phyloP scores from a whole-genome alignment of 2,888 invertebrate genomes.

The Deilephila elpenor region DNA sequence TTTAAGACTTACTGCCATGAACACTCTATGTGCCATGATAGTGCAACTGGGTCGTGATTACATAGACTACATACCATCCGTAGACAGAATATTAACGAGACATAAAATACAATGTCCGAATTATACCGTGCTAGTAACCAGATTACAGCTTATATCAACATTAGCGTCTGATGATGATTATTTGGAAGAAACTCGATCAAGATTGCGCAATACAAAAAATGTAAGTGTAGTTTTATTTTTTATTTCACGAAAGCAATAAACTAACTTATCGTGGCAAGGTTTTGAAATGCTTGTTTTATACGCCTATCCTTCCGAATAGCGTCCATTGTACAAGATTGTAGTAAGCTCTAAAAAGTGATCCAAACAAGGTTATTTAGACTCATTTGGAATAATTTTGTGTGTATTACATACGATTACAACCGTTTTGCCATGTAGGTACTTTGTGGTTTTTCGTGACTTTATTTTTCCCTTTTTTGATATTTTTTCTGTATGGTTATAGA shows the following conservation, averaged over 20 bases:
- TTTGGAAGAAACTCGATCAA: slow-evolving; percentile 86
- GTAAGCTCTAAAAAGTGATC: too few species aligned
- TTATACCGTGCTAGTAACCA: slow-evolving; percentile 92
- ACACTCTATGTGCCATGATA: slow-evolving; percentile 94
- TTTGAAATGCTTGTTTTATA: neutral
- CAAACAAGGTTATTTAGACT: too few species aligned
- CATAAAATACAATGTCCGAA: slow-evolving; percentile 91
- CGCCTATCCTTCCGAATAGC: too few species aligned
- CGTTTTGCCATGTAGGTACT: neutral
- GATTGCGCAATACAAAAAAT: slow-evolving; percentile 88
- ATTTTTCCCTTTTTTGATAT: neutral
- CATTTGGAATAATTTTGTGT: too few species aligned
- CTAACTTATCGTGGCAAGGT: too few species aligned
- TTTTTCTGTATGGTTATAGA: slow-evolving; percentile 49
- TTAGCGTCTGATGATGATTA: slow-evolving; percentile 91
- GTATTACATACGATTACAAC: neutral
- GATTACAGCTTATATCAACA: slow-evolving; percentile 90
- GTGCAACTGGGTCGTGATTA: slow-evolving; percentile 96
- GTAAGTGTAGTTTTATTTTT: slow-evolving; percentile 48
- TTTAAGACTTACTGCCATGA: slow-evolving; percentile 92
- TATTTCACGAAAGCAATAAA: too few species aligned
- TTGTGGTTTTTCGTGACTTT: neutral
- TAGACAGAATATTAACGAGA: slow-evolving; percentile 92
- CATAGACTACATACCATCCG: slow-evolving; percentile 95
- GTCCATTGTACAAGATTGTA: too few species aligned